phyloP scores from a whole-genome alignment of 2,888 invertebrate genomes.

The Mylabris sibirica region DNA sequence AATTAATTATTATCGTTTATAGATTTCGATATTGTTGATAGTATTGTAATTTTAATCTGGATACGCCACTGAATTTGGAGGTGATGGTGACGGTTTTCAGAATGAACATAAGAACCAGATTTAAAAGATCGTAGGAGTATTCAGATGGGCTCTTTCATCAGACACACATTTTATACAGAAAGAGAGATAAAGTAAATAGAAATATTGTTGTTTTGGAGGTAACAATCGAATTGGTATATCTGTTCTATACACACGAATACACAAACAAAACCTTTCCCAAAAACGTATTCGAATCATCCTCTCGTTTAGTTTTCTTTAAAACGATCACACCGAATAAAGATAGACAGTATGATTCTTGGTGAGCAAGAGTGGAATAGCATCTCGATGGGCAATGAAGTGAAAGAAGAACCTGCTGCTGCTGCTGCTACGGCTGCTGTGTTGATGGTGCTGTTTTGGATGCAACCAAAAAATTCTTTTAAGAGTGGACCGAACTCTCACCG shows the following conservation, averaged over 20 bases:
- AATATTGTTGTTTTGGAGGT: slow-evolving; percentile 50
- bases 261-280: not conserved
- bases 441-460: slow-evolving; percentile 28
- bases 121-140: slow-evolving; percentile 51
- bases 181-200: slow-evolving; percentile 54
- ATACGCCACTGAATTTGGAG: slow-evolving; percentile 14
- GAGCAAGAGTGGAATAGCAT: not conserved
- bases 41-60: not conserved
- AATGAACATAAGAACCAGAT: slow-evolving; percentile 41
- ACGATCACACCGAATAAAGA: slow-evolving; percentile 2
- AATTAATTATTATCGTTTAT: not conserved
- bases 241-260: slow-evolving; percentile 6
- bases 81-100: slow-evolving; percentile 18
- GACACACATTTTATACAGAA: not conserved
- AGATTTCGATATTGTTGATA: not conserved
- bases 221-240: slow-evolving; percentile 31
- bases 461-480: slow-evolving; percentile 52
- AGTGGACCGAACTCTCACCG: not conserved
- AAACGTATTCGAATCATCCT: slow-evolving; percentile 5
- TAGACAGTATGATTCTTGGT: slow-evolving; percentile 31
- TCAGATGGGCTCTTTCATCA: slow-evolving; percentile 37
- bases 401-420: slow-evolving; percentile 48
- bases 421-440: not conserved
- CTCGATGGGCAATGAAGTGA: slow-evolving; percentile 45
- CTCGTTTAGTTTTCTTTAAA: not conserved